Evolutionary conservation across 2,888 invertebrate species (phyloP), one percentile per base, ranked within the genome.

Genomic region (Rutpela maculata): DNA sequence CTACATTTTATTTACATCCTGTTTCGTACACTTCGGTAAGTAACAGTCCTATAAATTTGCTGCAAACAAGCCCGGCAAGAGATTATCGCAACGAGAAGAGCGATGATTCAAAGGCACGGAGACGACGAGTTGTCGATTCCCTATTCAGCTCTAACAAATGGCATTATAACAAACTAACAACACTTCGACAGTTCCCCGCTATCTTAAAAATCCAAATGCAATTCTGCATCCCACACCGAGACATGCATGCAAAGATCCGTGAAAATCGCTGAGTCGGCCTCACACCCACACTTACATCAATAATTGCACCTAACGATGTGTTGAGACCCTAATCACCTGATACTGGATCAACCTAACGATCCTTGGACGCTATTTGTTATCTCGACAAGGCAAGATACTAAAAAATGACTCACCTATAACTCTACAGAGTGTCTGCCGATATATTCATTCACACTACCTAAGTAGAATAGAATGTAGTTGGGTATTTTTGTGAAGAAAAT

Each of bases 261-360:
- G 55, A 43, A 65, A 65, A 74, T 22, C 43, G 74, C 56, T 22
- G 68, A 74, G 68, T 68, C 62, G 68, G 75, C 57, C 31, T n/a
- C 26, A 50, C 84, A 81, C 85, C 84, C 81, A 83, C 83, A 79
- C 75, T 83, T 82, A 85, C 85, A 85, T 83, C 85, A 84, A 85
- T 85, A 85, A 85, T 85, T 85, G 85, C 85, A 81, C 84, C 84
- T 85, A 85, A 85, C 85, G 85, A 85, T 82, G 82, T 85, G 85
- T 85, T 83, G 76, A 79, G 76, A 76, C 82, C 50, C 82, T 84
- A 86, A 86, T 86, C 84, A 84, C 82, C 76, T 78, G 83, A 83
- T 84, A 84, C 79, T 75, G 78, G 77, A 79, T 81, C 59, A 59
- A 22, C 19, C 59, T 59, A 59, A 22, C 82, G 83, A 82, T 83